These are phyloP conservation scores for Megastigmus dorsalis DNA, from an alignment of 2,888 invertebrate species.

Conservation along the genomic window DNA sequence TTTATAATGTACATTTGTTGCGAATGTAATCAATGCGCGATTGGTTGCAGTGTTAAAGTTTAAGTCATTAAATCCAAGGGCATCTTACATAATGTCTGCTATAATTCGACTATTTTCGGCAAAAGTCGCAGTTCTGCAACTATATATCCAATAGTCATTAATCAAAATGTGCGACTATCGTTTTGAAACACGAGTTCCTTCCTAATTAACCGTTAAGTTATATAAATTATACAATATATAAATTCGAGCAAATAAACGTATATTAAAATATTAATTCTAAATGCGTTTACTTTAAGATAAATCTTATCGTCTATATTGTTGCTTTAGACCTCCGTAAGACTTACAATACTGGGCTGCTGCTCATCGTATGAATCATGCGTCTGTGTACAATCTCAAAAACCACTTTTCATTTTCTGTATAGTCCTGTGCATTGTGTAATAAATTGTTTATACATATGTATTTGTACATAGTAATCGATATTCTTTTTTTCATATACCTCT, in stretches of 20 bases:
- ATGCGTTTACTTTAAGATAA: background rate
- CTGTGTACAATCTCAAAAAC: background rate
- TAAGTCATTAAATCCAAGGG: background rate
- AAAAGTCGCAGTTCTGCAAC: background rate
- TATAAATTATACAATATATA: background rate
- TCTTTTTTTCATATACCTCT: slow-evolving; percentile 12
- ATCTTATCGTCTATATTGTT: background rate
- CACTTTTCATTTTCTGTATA: slow-evolving; percentile 23
- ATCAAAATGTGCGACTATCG: slow-evolving; percentile 17
- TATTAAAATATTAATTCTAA: too few species aligned
- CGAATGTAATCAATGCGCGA: slow-evolving; percentile 10
- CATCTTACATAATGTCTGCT: background rate
- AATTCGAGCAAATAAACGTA: background rate
- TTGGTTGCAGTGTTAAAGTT: background rate
- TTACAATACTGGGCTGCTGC: background rate
- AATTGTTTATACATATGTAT: slow-evolving; percentile 32
- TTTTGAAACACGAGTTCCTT: slow-evolving; percentile 42
- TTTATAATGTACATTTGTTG: slow-evolving; percentile 1
- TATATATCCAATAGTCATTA: background rate
- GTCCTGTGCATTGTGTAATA: slow-evolving; percentile 32
- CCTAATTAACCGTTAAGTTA: slow-evolving; percentile 18
- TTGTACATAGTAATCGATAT: slow-evolving; percentile 1
- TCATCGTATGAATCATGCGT: slow-evolving; percentile 8
- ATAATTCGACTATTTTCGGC: background rate
- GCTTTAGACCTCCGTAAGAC: background rate